These are phyloP conservation scores for Tetanocera ferruginea DNA, from an alignment of 2,888 invertebrate species.

Conservation along the genomic window DNA sequence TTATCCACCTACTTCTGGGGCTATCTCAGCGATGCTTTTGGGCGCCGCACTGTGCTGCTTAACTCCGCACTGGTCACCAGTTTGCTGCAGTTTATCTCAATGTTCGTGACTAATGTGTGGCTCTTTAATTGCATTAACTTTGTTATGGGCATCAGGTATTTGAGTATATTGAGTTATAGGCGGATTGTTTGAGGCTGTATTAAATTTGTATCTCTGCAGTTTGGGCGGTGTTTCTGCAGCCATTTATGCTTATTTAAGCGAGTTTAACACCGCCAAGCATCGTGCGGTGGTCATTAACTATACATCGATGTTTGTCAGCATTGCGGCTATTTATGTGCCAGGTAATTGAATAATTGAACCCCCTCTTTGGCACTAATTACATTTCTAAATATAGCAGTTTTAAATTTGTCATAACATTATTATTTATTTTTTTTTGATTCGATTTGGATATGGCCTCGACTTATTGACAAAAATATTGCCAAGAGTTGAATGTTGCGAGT, in stretches of 20 bases:
- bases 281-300: conserved; percentile 63
- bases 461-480: too few relatives aligned
- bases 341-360: conserved; percentile 49
- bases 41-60: conserved; percentile 58
- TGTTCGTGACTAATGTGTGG: conserved; percentile 64
- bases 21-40: conserved; percentile 60
- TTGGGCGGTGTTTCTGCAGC: conserved; percentile 60
- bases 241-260: conserved; percentile 61
- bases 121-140: conserved; percentile 61
- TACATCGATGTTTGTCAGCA: conserved; percentile 65
- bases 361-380: background rate
- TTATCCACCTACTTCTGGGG: conserved; percentile 64
- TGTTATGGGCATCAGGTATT: conserved; percentile 58
- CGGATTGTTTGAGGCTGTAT: background rate
- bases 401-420: background rate
- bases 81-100: conserved; percentile 56
- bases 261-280: conserved; percentile 61
- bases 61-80: conserved; percentile 54
- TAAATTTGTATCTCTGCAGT: conserved; percentile 44
- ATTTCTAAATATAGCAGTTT: background rate
- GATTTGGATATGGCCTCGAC: too few relatives aligned
- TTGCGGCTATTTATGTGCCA: conserved; percentile 62
- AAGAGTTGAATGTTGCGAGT: too few relatives aligned
- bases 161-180: background rate
- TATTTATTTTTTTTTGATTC: too few relatives aligned